A percentile compares a stretch with the other conserved stretches of the same genome.
Conservation (phyloP, 2,797 vertebrate genomes). For the Rachycentron canadum region DNA sequence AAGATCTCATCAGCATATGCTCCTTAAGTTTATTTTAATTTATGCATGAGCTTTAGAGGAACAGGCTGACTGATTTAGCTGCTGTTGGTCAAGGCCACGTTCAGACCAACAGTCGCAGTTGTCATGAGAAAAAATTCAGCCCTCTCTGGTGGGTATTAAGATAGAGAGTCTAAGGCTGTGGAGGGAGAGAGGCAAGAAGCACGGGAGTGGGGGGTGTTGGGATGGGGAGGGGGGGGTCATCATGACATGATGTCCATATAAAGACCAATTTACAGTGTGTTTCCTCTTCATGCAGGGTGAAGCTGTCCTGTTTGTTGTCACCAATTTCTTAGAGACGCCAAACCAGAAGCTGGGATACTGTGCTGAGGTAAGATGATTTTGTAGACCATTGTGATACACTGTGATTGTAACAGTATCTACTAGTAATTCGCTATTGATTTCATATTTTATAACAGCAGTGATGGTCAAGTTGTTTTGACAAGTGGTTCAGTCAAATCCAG, state of each 20-base stretch:
- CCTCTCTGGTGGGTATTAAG: neutral
- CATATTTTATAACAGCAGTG: neutral
- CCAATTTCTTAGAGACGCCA: slow-evolving; percentile 91
- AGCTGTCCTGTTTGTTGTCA: slow-evolving; percentile 89
- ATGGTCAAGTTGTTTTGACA: neutral
- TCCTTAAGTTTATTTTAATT: neutral
- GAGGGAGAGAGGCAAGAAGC: neutral
- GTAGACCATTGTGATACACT: neutral
- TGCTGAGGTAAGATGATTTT: slow-evolving; percentile 88
- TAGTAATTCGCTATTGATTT: neutral
- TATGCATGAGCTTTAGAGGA: too few species aligned
- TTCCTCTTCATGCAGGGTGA: slow-evolving; percentile 85
- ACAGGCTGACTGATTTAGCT: too few species aligned
- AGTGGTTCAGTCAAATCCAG: too few species aligned
- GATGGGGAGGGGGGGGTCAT: too few species aligned
- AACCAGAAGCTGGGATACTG: slow-evolving; percentile 90
- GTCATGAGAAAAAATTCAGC: neutral
- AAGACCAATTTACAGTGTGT: slow-evolving; percentile 2
- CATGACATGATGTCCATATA: slow-evolving; percentile 6
- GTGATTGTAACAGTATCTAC: neutral
- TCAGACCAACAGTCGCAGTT: neutral
- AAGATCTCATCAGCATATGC: too few species aligned
- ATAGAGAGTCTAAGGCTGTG: neutral
- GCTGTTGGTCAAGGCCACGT: neutral
- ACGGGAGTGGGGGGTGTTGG: too few species aligned